Evolutionary conservation across 2,113 vertebrate genomes (phyloP).

Genomic region (Piprites chloris): DNA sequence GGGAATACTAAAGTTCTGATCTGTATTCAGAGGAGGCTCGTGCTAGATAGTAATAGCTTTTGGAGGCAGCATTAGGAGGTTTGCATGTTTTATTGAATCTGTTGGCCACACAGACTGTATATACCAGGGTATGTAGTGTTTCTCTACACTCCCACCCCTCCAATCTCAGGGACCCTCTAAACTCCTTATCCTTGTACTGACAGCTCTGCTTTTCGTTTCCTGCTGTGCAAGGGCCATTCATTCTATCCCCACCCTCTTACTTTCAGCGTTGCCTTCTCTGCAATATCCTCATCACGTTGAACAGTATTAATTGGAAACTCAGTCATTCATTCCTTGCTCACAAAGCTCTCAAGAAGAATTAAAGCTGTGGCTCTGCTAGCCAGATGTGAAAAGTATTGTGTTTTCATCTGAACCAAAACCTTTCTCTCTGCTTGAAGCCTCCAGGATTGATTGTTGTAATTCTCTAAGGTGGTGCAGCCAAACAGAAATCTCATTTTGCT

Average conservation of each 20-base stretch:
- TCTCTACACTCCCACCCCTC: not conserved
- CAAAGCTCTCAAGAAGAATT: not conserved
- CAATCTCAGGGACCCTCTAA: not conserved
- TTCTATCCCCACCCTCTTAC: not conserved
- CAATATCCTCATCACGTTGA: not conserved
- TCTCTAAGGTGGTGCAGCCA: not conserved
- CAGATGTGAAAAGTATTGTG: not conserved
- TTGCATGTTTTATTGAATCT: not conserved
- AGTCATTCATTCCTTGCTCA: not conserved
- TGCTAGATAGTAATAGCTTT: not conserved
- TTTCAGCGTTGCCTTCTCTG: not conserved
- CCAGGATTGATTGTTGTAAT: not conserved
- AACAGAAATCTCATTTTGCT: slow-evolving; percentile 19
- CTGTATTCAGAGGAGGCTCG: not conserved
- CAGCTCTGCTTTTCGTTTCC: not conserved
- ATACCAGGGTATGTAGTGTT: not conserved
- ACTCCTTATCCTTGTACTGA: not conserved
- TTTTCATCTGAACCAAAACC: not conserved
- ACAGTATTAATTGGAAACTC: not conserved
- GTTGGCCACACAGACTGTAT: not conserved
- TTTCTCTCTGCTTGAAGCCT: not conserved
- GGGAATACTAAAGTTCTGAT: not conserved
- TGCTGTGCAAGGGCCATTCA: not conserved
- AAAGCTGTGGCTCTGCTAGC: not conserved
- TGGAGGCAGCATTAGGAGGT: not conserved